Evolutionary conservation across 2,888 invertebrate genomes (phyloP).

Genomic region (Gortyna flavago): DNA sequence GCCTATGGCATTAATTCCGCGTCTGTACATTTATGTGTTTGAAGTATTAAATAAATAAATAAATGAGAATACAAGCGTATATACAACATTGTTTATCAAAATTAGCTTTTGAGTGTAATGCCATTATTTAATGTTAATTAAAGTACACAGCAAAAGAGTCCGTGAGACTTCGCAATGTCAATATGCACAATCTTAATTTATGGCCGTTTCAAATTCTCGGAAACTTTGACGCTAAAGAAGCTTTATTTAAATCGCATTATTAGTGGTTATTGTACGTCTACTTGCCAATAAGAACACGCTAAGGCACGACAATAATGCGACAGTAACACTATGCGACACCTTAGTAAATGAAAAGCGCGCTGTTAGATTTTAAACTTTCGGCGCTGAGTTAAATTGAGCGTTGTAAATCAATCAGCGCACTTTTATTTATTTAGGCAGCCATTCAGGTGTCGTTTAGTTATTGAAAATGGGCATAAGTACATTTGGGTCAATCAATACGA

Average conservation of each 20-base stretch:
- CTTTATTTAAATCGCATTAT: slow-evolving; percentile 35
- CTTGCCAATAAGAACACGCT: slow-evolving; percentile 55
- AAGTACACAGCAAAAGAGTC: not conserved
- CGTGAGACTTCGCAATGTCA: not conserved
- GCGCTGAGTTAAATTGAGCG: not conserved
- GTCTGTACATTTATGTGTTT: no score
- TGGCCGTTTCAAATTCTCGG: not conserved
- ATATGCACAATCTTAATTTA: slow-evolving; percentile 41
- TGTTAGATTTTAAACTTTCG: not conserved
- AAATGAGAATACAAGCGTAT: not conserved
- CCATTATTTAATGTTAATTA: not conserved
- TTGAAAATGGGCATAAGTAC: slow-evolving; percentile 49
- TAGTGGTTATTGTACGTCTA: slow-evolving; percentile 21
- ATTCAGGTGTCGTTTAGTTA: not conserved
- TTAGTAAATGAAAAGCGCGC: not conserved
- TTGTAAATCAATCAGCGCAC: not conserved
- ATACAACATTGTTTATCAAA: not conserved
- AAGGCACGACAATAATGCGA: slow-evolving; percentile 54
- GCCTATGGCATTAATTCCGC: no score
- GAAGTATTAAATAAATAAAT: no score
- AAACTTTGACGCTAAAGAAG: slow-evolving; percentile 23
- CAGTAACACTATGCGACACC: not conserved
- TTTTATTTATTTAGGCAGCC: not conserved
- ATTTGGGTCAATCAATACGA: slow-evolving; percentile 87
- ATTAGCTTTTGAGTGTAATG: not conserved